Evolutionary conservation across 2,113 vertebrate genomes (phyloP), one percentile per base, ranked within the genome.

Genomic region (Amphiprion percula): DNA sequence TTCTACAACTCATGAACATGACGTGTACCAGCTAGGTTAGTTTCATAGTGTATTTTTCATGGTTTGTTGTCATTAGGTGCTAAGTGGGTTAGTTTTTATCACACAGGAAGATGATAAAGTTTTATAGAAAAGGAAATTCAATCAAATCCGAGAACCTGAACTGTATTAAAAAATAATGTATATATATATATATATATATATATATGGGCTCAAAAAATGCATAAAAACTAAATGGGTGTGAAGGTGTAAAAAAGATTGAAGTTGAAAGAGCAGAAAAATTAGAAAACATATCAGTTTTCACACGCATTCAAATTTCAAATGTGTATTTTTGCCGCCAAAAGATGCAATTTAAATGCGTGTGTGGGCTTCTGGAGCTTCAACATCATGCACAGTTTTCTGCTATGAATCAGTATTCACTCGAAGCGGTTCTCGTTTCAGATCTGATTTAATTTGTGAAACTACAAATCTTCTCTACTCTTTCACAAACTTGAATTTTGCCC

Each of bases 1-100:
- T 79, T 80, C 67, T 78, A 46, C 81, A 82, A 75, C 53, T 56
- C 63, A 30, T 65, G 30, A 47, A 15, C 50, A 46, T 59, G 58
- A 50, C 80, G 49, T 54, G 26, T 58, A 49, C 33, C 17, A 47
- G 54, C 37, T 54, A 50, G 52, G 56, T 28, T 63, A 59, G 39
- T 33, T 19, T 33, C 4, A 19, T 24, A 53, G 24, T 41, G 46
- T 72, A 53, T 53, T 74, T 63, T 76, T 37, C 37, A 37, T 41
- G 49, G 44, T 81, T 70, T 74, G 44, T 3, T 61, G 39, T 69
- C 4, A 33, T 52, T 15, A 6, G 6, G 28, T 41, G 68, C 9
- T 23, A 10, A 19, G 21, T 24, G 5, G 33, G 53, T 39, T 21
- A 53, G 28, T 12, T 24, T 26, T 44, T 49, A 55, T 67, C 37